Conservation (phyloP, 2,113 vertebrate species). For the Callipepla squamata region DNA sequence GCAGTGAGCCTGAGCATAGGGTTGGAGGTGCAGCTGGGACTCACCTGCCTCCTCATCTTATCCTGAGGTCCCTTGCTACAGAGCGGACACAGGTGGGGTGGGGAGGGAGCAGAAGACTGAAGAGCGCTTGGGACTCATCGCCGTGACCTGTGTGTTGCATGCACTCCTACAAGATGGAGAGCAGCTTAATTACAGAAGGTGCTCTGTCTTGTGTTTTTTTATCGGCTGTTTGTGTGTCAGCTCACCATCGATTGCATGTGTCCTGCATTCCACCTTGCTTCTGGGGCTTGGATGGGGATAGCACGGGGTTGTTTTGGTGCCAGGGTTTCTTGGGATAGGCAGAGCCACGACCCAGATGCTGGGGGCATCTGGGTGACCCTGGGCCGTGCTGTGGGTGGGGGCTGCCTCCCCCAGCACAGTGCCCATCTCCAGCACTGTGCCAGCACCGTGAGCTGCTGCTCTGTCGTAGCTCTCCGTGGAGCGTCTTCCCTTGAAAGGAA, state of each 20-base stretch:
- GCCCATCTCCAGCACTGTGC: not conserved
- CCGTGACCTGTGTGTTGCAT: slow-evolving; percentile 1
- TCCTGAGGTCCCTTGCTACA: not conserved
- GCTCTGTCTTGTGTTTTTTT: not conserved
- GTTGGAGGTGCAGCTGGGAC: not conserved
- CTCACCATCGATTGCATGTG: not conserved
- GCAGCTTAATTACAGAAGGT: not conserved
- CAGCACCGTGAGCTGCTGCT: not conserved
- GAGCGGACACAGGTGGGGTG: not conserved
- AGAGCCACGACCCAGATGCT: no score
- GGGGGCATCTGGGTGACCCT: not conserved
- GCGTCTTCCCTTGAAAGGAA: slow-evolving; percentile 63
- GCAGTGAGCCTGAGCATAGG: not conserved
- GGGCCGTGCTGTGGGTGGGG: not conserved
- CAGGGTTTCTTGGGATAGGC: not conserved
- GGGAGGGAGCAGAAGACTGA: not conserved
- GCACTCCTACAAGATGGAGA: not conserved
- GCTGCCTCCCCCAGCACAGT: not conserved
- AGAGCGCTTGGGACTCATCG: not conserved
- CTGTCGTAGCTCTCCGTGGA: not conserved
- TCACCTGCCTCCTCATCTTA: not conserved
- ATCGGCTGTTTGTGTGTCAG: not conserved
- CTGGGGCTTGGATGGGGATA: rapidly evolving
- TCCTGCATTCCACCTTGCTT: not conserved
- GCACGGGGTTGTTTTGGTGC: not conserved